Percentiles rank a stretch among this genome's conserved stretches.
Evolutionary conservation across 2,113 vertebrate species (phyloP).

Genomic region (Opisthocomus hoazin): DNA sequence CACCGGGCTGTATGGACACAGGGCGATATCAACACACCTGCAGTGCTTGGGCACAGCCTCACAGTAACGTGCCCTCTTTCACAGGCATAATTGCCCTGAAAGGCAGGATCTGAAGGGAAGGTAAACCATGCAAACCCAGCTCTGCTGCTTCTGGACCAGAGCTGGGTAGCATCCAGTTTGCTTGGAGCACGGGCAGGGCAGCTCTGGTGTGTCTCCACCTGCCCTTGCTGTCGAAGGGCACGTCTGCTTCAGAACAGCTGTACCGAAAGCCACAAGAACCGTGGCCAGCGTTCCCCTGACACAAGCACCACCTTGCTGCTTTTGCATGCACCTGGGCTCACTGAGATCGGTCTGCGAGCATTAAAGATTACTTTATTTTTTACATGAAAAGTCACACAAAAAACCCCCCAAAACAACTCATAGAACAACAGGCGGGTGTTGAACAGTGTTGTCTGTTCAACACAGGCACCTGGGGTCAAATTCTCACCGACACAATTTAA

Average conservation of each 20-base stretch:
- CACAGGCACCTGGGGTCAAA: background rate
- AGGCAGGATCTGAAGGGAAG: background rate
- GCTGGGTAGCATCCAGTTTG: background rate
- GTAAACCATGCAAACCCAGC: background rate
- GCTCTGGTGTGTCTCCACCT: background rate
- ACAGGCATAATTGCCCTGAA: background rate
- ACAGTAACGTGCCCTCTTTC: background rate
- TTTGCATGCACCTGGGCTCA: background rate
- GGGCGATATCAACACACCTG: background rate
- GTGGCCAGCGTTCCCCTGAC: background rate
- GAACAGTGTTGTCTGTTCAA: background rate
- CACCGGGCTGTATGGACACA: background rate
- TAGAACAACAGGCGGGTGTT: background rate
- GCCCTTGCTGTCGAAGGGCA: background rate
- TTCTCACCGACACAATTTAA: background rate
- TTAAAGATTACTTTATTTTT: background rate
- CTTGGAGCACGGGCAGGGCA: background rate
- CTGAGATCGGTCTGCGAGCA: background rate
- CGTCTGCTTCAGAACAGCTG: background rate
- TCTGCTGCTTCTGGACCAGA: background rate
- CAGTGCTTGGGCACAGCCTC: background rate
- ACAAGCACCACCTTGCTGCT: background rate
- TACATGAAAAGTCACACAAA: background rate
- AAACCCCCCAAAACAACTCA: background rate
- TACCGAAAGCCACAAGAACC: background rate